Percentiles rank a stretch among this genome's conserved stretches.
These are phyloP conservation scores for Dione juno DNA, from an alignment of 2,888 invertebrate genomes.

Conservation along the genomic window DNA sequence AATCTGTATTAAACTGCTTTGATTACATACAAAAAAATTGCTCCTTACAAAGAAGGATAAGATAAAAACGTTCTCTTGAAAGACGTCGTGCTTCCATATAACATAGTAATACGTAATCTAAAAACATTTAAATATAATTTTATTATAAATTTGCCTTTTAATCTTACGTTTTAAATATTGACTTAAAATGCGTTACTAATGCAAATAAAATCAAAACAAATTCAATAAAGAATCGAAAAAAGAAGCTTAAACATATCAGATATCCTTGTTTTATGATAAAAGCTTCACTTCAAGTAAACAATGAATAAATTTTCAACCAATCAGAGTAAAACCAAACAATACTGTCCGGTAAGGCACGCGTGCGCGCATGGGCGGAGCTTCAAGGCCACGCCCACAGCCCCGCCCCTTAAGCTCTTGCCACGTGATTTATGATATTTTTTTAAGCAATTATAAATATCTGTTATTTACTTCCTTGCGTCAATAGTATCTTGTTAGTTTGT, in stretches of 20 bases:
- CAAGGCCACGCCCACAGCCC: conserved; percentile 66
- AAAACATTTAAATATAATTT: no score
- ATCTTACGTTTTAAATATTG: no score
- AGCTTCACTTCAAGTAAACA: conserved; percentile 44
- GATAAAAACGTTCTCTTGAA: neutral
- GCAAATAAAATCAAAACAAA: neutral
- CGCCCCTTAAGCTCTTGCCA: conserved; percentile 56
- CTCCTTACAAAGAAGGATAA: neutral
- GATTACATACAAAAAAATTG: no score
- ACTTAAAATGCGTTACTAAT: no score
- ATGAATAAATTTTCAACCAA: conserved; percentile 48
- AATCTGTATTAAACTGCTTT: no score
- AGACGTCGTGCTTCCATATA: no score
- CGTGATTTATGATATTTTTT: conserved; percentile 54
- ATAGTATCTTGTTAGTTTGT: conserved; percentile 35
- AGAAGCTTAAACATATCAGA: neutral
- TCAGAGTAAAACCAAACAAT: conserved; percentile 61
- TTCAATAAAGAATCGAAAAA: neutral
- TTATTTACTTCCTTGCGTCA: conserved; percentile 40
- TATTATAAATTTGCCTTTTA: no score
- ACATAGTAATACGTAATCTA: no score
- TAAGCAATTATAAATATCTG: conserved; percentile 50
- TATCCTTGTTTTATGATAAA: conserved; percentile 5
- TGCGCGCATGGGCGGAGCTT: conserved; percentile 62
- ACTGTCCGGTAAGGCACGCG: conserved; percentile 73